These are phyloP conservation scores for Columbina picui DNA, from an alignment of 2,113 vertebrate genomes.

Conservation along the genomic window DNA sequence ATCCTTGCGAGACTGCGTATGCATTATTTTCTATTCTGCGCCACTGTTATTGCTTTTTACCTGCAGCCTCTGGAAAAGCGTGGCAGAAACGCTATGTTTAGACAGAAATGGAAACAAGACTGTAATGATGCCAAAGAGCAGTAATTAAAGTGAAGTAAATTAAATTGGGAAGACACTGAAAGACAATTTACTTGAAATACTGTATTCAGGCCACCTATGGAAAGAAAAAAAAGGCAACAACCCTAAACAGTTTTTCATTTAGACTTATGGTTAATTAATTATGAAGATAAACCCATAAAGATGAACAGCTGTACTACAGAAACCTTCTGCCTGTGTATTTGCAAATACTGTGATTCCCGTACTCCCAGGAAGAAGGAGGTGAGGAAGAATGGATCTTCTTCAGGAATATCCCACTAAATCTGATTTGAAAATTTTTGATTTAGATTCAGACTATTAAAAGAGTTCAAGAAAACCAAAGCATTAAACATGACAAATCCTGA, in stretches of 20 bases:
- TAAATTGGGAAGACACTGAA: neutral
- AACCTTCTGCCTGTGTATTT: neutral
- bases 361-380: neutral
- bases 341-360: neutral
- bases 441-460: neutral
- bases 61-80: neutral
- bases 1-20: neutral
- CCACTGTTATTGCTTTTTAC: neutral
- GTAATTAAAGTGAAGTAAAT: slow-evolving; percentile 29
- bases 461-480: neutral
- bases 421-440: neutral
- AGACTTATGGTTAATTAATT: slow-evolving; percentile 13
- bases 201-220: neutral
- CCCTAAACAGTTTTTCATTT: neutral
- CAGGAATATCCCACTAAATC: neutral
- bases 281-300: neutral
- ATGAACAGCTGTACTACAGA: neutral
- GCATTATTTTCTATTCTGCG: neutral
- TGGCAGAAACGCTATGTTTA: neutral
- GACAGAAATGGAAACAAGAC: neutral
- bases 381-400: neutral
- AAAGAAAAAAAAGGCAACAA: neutral
- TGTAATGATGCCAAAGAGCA: neutral
- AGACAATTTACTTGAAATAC: slow-evolving; percentile 11
- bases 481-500: neutral